Conservation (phyloP, 2,797 vertebrate genomes). For the Borostomias antarcticus region DNA sequence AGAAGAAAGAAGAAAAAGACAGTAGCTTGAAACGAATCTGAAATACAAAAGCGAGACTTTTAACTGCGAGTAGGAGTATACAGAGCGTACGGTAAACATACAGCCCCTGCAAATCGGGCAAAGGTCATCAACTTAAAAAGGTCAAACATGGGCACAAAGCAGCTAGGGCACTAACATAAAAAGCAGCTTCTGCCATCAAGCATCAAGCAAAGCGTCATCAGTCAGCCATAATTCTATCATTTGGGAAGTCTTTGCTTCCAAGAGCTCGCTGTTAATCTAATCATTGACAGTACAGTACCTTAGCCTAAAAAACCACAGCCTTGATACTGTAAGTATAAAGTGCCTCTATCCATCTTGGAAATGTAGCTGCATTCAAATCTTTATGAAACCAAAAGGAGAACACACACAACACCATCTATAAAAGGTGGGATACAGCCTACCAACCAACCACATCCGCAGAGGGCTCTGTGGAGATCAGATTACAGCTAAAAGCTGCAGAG, state of each 20-base stretch:
- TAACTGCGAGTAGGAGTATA: constrained; percentile 30
- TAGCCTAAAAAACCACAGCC: neutral
- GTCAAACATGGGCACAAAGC: constrained; percentile 46
- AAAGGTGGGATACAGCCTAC: neutral
- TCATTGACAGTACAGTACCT: no score
- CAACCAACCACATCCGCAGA: neutral
- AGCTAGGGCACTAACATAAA: constrained; percentile 42
- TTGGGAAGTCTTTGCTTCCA: no score
- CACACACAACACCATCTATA: neutral
- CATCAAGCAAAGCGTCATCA: constrained; percentile 49
- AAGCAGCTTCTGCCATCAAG: constrained; percentile 23
- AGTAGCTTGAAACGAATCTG: constrained; percentile 72
- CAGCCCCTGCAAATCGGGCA: constrained; percentile 34
- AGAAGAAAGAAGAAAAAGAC: constrained; percentile 63
- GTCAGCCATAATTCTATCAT: constrained; percentile 6
- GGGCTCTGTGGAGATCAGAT: constrained; percentile 48
- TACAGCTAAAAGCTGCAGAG: constrained; percentile 50
- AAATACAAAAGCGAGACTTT: constrained; percentile 55
- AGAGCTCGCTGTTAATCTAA: no score
- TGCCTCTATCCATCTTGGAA: neutral
- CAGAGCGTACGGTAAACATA: constrained; percentile 26
- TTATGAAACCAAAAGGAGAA: neutral
- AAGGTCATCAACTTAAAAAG: constrained; percentile 41
- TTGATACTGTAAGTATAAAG: neutral
- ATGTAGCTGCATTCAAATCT: neutral